Conservation (phyloP, 2,888 invertebrate genomes). For the Eristalis intricaria region DNA sequence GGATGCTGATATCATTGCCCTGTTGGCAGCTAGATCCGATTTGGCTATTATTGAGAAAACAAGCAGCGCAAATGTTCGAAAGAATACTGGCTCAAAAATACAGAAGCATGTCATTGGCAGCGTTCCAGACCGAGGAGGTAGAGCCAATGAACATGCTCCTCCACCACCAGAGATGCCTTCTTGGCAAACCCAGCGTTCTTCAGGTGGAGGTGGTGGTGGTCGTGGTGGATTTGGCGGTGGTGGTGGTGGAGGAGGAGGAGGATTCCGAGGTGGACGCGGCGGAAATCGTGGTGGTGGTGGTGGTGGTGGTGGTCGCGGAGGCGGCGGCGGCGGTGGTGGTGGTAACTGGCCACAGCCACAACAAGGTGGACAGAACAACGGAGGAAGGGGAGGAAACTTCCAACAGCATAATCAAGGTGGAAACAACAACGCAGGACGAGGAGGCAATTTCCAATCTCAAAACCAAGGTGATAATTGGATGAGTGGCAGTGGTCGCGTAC, state of each 20-base stretch:
- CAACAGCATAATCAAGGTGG: slow-evolving; percentile 27
- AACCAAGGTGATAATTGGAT: slow-evolving; percentile 74
- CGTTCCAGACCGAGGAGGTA: slow-evolving; percentile 97
- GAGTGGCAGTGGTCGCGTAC: slow-evolving; percentile 79
- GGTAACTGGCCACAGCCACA: slow-evolving; percentile 22
- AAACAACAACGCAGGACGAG: background rate
- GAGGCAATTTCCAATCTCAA: slow-evolving; percentile 13
- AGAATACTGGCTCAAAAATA: slow-evolving; percentile 91
- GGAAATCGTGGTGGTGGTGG: slow-evolving; percentile 75
- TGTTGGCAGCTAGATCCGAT: slow-evolving; percentile 92
- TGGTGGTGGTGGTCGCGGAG: slow-evolving; percentile 11
- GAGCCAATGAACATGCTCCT: slow-evolving; percentile 94
- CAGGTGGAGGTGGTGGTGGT: slow-evolving; percentile 82
- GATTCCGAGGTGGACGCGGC: slow-evolving; percentile 71
- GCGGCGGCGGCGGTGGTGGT: slow-evolving; percentile 37
- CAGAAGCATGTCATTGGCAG: slow-evolving; percentile 94
- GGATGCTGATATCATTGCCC: slow-evolving; percentile 86
- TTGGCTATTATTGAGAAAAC: slow-evolving; percentile 95
- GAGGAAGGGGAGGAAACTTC: slow-evolving; percentile 31
- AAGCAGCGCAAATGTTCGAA: slow-evolving; percentile 91
- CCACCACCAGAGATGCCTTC: slow-evolving; percentile 99
- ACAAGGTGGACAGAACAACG: background rate
- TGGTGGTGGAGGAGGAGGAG: slow-evolving; percentile 76
- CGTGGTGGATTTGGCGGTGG: slow-evolving; percentile 76
- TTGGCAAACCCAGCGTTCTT: slow-evolving; percentile 89